These are phyloP conservation scores for Antheraea yamamai DNA, from an alignment of 2,888 invertebrate species.

Conservation along the genomic window DNA sequence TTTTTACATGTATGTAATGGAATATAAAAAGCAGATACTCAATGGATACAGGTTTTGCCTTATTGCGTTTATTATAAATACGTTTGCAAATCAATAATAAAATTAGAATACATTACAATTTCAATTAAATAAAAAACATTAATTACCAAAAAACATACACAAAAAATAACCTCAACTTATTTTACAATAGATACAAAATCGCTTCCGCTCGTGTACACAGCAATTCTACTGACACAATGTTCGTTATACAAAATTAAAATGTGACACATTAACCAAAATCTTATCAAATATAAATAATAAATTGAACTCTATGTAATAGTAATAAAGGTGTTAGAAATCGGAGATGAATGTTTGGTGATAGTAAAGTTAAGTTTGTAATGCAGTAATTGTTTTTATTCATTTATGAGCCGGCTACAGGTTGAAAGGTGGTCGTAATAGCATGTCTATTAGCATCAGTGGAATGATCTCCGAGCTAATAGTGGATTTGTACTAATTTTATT, in stretches of 20 bases:
- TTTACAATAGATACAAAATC: slow-evolving; percentile 22
- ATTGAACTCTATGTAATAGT: slow-evolving; percentile 32
- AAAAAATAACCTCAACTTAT: slow-evolving; percentile 1
- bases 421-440: slow-evolving; percentile 67
- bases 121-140: slow-evolving; percentile 1
- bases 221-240: slow-evolving; percentile 38
- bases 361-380: slow-evolving; percentile 40
- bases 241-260: slow-evolving; percentile 37
- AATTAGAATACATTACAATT: slow-evolving; percentile 22
- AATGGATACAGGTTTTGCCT: not conserved
- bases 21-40: not conserved
- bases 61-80: slow-evolving; percentile 8
- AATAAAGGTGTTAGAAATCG: slow-evolving; percentile 28
- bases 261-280: slow-evolving; percentile 36
- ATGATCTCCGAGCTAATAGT: slow-evolving; percentile 58
- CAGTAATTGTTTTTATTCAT: slow-evolving; percentile 77
- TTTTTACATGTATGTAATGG: not conserved
- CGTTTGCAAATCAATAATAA: slow-evolving; percentile 25
- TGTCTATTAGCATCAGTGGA: slow-evolving; percentile 58
- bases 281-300: slow-evolving; percentile 30
- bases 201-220: slow-evolving; percentile 40
- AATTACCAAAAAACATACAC: not conserved
- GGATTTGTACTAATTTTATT: slow-evolving; percentile 70
- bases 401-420: slow-evolving; percentile 64
- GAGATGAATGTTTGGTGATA: not conserved